Conservation (phyloP, 2,113 vertebrate genomes). For the Alethe castanea region DNA sequence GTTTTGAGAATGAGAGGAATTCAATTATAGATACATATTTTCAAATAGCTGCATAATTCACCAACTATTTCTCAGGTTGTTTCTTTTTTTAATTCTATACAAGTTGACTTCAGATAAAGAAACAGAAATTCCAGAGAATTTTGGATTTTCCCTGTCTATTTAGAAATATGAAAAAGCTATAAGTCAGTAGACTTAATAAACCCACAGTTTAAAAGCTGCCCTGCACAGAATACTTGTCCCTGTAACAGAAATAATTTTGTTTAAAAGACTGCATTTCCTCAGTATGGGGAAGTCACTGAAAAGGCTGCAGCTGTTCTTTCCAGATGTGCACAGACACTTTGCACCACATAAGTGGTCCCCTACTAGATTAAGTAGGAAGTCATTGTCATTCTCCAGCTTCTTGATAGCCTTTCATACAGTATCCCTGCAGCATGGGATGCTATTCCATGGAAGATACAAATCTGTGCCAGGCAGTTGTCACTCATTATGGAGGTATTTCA, state of each 20-base stretch:
- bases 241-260: not conserved
- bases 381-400: not conserved
- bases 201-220: not conserved
- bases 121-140: not conserved
- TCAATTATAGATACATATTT: not conserved
- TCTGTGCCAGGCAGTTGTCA: not conserved
- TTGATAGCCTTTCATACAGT: not conserved
- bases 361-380: not conserved
- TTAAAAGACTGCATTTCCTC: not conserved
- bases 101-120: not conserved
- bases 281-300: not conserved
- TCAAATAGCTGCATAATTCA: not conserved
- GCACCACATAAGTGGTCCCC: not conserved
- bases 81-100: not conserved
- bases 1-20: not conserved
- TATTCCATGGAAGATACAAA: not conserved
- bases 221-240: not conserved
- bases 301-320: not conserved
- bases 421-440: not conserved
- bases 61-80: rapidly evolving
- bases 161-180: not conserved
- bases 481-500: not conserved
- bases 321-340: not conserved
- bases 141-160: not conserved
- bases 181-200: not conserved